Percentiles rank a stretch among this genome's conserved stretches.
These are phyloP conservation scores for Notolabrus celidotus DNA, from an alignment of 2,797 vertebrate genomes.

Conservation along the genomic window DNA sequence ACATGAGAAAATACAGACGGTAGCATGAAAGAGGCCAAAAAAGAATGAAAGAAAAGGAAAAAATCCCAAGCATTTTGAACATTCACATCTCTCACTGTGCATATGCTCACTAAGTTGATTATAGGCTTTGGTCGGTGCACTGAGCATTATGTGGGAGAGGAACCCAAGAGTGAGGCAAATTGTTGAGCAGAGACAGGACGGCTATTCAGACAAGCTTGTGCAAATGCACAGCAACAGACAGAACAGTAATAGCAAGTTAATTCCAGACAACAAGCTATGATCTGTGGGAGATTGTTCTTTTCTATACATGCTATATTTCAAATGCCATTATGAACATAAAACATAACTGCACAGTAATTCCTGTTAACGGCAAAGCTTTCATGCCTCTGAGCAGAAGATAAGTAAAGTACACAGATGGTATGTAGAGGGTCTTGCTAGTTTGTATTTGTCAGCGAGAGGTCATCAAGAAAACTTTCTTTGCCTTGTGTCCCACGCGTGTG, in stretches of 20 bases:
- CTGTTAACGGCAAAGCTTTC: neutral
- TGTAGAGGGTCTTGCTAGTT: slow-evolving; percentile 10
- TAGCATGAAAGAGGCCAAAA: slow-evolving; percentile 4
- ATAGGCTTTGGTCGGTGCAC: slow-evolving; percentile 71
- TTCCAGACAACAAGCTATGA: slow-evolving; percentile 18
- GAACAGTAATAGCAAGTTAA: neutral
- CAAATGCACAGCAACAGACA: slow-evolving; percentile 10
- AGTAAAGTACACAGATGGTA: slow-evolving; percentile 31
- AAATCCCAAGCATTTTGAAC: slow-evolving; percentile 23
- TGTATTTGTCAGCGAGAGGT: slow-evolving; percentile 50
- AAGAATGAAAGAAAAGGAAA: neutral
- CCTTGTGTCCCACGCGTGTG: slow-evolving; percentile 27
- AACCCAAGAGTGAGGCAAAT: slow-evolving; percentile 66
- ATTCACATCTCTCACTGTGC: slow-evolving; percentile 46
- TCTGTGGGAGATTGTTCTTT: neutral
- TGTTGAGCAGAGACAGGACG: slow-evolving; percentile 43
- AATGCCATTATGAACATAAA: neutral
- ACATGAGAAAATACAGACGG: neutral
- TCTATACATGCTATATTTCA: neutral
- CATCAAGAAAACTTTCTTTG: slow-evolving; percentile 58
- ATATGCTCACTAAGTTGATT: slow-evolving; percentile 75
- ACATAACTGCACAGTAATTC: neutral
- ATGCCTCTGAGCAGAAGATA: slow-evolving; percentile 4
- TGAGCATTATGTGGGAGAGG: slow-evolving; percentile 68
- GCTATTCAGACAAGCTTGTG: slow-evolving; percentile 32